Evolutionary conservation across 2,888 invertebrate genomes (phyloP).

Genomic region (Acanthoscelides obtectus): DNA sequence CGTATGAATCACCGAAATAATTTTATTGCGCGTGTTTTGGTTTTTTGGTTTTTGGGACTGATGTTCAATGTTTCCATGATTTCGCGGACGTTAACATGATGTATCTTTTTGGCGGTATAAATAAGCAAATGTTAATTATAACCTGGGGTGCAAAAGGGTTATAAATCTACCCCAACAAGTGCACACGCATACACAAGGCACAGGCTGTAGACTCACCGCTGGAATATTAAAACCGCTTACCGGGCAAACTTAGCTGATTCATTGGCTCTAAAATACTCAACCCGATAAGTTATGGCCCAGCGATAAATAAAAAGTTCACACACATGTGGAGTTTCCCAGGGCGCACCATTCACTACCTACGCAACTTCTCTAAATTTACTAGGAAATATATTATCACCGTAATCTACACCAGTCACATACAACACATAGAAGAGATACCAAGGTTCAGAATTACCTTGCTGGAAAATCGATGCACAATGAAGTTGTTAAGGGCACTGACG

Average conservation of each 20-base stretch:
- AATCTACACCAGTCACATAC: neutral
- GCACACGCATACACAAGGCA: neutral
- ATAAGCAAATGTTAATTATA: no score
- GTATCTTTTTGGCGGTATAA: no score
- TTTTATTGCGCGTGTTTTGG: no score
- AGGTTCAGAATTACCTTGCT: neutral
- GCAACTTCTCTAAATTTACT: constrained; percentile 21
- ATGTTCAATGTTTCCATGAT: no score
- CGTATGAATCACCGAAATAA: no score
- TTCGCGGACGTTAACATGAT: no score
- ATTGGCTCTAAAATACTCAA: constrained; percentile 27
- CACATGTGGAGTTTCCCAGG: constrained; percentile 28
- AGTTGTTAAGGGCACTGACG: neutral
- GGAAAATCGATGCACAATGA: neutral
- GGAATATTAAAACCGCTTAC: constrained; percentile 7
- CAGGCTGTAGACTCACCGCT: neutral
- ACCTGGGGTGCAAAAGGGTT: neutral
- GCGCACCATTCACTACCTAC: constrained; percentile 15
- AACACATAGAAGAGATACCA: neutral
- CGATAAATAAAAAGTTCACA: constrained; percentile 31
- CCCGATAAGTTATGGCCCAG: constrained; percentile 28
- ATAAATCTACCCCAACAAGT: neutral
- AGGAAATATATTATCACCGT: constrained; percentile 2
- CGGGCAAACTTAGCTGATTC: constrained; percentile 23
- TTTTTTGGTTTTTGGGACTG: no score